These are phyloP conservation scores for Saccopteryx leptura DNA, from an alignment of 2,113 vertebrate species.

Conservation along the genomic window DNA sequence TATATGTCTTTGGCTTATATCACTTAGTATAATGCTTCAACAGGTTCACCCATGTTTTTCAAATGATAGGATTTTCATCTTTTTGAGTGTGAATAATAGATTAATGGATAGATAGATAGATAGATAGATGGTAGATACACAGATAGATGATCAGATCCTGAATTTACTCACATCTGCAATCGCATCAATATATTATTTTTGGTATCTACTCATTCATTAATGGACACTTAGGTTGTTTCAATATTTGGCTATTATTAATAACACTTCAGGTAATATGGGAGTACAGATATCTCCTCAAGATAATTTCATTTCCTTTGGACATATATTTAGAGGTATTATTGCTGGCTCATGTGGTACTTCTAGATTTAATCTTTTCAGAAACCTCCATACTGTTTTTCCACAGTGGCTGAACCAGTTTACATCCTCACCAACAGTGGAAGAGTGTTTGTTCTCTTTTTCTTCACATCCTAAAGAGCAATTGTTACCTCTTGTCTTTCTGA, in stretches of 20 bases:
- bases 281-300: not conserved
- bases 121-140: too few relatives aligned
- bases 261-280: not conserved
- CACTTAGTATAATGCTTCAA: not conserved
- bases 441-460: not conserved
- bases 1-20: not conserved
- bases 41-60: not conserved
- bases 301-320: not conserved
- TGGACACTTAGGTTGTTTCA: not conserved
- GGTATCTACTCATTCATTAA: not conserved
- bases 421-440: not conserved
- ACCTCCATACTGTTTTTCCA: not conserved
- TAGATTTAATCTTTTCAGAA: not conserved
- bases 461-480: not conserved
- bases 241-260: not conserved
- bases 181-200: not conserved
- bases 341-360: not conserved
- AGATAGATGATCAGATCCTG: too few relatives aligned
- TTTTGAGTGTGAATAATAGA: not conserved
- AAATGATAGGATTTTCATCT: not conserved
- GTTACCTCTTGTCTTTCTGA: not conserved
- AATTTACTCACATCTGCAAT: not conserved
- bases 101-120: too few relatives aligned
- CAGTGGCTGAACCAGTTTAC: not conserved
- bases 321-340: not conserved